Evolutionary conservation across 1,140 invertebrate species (phyloP), one percentile per base, ranked within the genome.

Genomic region (Leptopilina clavipes): DNA sequence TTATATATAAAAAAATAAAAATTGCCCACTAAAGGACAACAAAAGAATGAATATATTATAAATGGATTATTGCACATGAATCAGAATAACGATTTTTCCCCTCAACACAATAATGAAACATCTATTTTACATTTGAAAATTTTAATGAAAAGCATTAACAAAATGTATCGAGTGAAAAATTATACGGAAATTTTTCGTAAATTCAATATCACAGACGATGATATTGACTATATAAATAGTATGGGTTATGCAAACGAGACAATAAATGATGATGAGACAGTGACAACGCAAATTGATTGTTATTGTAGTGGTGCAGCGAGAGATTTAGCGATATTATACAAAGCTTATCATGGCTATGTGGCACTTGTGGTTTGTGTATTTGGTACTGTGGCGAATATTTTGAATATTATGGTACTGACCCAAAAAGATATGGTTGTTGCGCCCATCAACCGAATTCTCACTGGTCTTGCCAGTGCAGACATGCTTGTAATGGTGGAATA

Each of bases 401-500:
- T 98, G 44, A 98, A 98, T 86, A 95, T 98, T 45, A 93, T 95
- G 2, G 96, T 98, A 0, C 88, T 98, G 25, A 98, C 97, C 0
- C 91, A 96, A 43, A 95, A 95, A 79, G 94, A 97, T 77, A 94
- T 97, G 92, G 92, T 93, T 3, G 90, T 93, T 48, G 94, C 95
- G 0, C 95, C 96, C 0, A 97, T 97, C 72, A 98, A 97, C 86
- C 91, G 94, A 73, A 95, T 97, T 44, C 91, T 98, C 0, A 94
- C 95, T 75, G 93, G 93, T 79, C 90, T 97, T 40, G 96, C 97
- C 0, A 93, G 96, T 0, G 94, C 95, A 5, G 96, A 98, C 85
- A 94, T 97, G 89, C 91, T 97, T 74, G 94, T 97, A 9, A 97
- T 97, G 96, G 85, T 95, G 25, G 95, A 96, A 79, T 98, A 97